These are phyloP conservation scores for Epizoanthus rinbou DNA, from an alignment of 92 coral and sea anemone genomes.

Conservation along the genomic window DNA sequence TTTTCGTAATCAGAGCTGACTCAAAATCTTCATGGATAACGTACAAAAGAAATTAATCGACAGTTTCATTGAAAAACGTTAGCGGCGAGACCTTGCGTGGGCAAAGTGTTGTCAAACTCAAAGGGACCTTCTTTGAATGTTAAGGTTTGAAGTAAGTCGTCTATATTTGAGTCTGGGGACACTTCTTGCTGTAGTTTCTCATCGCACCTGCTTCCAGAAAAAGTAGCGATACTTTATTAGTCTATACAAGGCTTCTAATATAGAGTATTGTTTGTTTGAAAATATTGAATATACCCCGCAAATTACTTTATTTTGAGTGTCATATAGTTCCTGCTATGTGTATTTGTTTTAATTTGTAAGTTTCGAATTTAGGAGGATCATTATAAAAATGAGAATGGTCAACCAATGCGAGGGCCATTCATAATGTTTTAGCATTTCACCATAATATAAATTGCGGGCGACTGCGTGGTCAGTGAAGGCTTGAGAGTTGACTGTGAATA, in stretches of 20 bases:
- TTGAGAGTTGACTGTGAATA: not conserved
- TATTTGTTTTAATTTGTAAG: conserved; percentile 20
- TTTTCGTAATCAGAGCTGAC: not conserved
- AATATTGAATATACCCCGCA: not conserved
- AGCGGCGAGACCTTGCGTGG: not conserved
- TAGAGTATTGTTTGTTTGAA: no score
- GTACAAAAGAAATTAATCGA: not conserved
- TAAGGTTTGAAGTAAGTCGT: not conserved
- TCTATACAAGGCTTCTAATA: conserved; percentile 10
- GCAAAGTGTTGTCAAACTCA: not conserved
- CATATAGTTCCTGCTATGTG: not conserved
- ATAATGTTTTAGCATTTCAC: conserved; percentile 4
- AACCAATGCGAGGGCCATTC: not conserved
- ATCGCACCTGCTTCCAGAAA: conserved; percentile 12
- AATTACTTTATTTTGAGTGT: no score
- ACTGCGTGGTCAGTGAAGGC: no score
- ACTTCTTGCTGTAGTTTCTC: not conserved
- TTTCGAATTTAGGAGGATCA: not conserved
- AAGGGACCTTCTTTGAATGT: not conserved
- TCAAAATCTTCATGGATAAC: not conserved
- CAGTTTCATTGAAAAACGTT: not conserved
- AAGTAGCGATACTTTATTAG: not conserved
- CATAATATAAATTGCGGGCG: conserved; percentile 6
- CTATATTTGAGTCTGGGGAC: not conserved
- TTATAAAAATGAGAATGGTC: not conserved